Percentiles rank a stretch among this genome's conserved stretches.
Conservation (phyloP, 92 coral and sea anemone genomes). For the Scolanthus callimorphus region DNA sequence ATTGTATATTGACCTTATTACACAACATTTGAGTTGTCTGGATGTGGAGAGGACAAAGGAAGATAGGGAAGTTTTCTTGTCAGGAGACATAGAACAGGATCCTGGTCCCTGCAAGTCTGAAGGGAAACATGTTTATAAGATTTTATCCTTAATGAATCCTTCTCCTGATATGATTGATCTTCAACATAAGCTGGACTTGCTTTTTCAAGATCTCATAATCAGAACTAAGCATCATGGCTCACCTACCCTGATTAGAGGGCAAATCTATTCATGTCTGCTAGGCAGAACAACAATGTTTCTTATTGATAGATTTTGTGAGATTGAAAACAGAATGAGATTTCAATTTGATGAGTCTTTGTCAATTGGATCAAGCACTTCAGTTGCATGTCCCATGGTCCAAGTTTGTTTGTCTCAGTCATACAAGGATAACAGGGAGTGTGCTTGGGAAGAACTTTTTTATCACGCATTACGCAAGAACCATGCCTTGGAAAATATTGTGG, state of each 20-base stretch:
- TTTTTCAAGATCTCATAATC: constrained; percentile 57
- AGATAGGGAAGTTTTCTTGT: neutral
- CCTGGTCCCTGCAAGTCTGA: neutral
- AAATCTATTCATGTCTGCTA: constrained; percentile 71
- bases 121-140: constrained; percentile 37
- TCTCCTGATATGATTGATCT: constrained; percentile 55
- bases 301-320: constrained; percentile 59
- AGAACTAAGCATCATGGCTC: constrained; percentile 29
- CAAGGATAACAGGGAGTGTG: constrained; percentile 50
- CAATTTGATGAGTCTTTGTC: neutral
- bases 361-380: neutral
- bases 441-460: constrained; percentile 76
- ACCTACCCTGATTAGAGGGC: constrained; percentile 51
- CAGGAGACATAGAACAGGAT: neutral
- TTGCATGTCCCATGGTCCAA: constrained; percentile 32
- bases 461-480: constrained; percentile 71
- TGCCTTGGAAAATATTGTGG: constrained; percentile 84
- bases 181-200: constrained; percentile 42
- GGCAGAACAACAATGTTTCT: constrained; percentile 53
- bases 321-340: constrained; percentile 74
- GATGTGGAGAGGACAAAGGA: constrained; percentile 9
- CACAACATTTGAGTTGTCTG: constrained; percentile 36
- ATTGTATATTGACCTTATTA: constrained; percentile 56
- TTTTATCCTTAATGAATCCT: constrained; percentile 75
- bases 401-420: constrained; percentile 66